Base-by-base conservation (phyloP, 2,113 vertebrate genomes). In the Mungos mungo region DNA sequence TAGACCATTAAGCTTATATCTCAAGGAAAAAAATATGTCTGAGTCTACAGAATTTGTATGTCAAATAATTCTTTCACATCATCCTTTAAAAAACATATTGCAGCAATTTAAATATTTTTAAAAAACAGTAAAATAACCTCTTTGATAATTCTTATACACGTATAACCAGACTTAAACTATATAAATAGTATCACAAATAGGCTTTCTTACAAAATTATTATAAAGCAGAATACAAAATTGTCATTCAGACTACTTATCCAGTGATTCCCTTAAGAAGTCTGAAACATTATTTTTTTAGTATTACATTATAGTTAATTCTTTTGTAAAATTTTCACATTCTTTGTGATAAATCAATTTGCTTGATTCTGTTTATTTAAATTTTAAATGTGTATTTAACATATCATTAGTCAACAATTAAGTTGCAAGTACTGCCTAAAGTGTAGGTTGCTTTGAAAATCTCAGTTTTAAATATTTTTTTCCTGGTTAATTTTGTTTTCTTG, bases 181-280 rank as follows among this genome's bases (percentile, higher is more conserved):
- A 33, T 80, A 91, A 92, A 38, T 52, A 91, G 18, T n/a, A 85
- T 52, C 47, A 93, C 2, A 3, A 33, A 9, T 35, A 89, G 18
- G 1, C 92, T 94, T 87, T 90, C 52, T 57, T 74, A 86, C 38
- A 83, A 77, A 92, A 52, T 80, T 81, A 74, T 92, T 86, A 92
- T 74, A 89, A 69, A 68, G 14, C 7, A 97, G 65, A 90, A 94
- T 68, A 81, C 9, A 79, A 6, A 85, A 57, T 35, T 93, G 52
- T 83, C 35, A 90, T 80, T 81, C 52, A 86, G 68, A 72, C 27
- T 8, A 60, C 50, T n/a, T 57, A 71, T 16, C 7, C 12, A 94
- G 52, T 57, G 63, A 77, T 79, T 82, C n/a, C 14, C 63, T 80
- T 95, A 92, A 89, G 25, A 93, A 84, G 38, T 52, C 35, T 91